Evolutionary conservation across 2,888 invertebrate species (phyloP).

Genomic region (Kuschelorhynchus macadamiae): DNA sequence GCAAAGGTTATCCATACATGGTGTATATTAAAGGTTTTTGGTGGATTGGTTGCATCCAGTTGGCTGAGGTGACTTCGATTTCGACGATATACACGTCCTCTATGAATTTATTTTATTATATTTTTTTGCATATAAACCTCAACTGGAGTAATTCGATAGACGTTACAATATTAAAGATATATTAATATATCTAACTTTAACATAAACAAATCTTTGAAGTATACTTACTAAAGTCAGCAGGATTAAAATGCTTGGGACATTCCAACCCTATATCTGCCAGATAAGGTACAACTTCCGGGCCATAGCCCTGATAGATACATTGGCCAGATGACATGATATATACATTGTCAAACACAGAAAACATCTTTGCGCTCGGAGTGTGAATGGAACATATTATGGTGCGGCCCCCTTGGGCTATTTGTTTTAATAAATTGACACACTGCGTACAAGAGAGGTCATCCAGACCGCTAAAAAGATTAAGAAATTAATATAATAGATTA

Average conservation of each 20-base stretch:
- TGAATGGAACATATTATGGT: constrained; percentile 96
- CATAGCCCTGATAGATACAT: constrained; percentile 90
- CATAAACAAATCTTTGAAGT: too few relatives aligned
- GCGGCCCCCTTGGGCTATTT: constrained; percentile 87
- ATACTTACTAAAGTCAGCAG: constrained; percentile 92
- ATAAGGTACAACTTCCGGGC: constrained; percentile 85
- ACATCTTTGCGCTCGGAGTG: constrained; percentile 94
- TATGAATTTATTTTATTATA: too few relatives aligned
- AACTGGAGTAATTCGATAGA: too few relatives aligned
- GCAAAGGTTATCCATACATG: too few relatives aligned
- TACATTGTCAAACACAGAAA: constrained; percentile 92
- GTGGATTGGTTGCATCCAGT: too few relatives aligned
- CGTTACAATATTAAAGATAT: too few relatives aligned
- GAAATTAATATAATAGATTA: too few relatives aligned
- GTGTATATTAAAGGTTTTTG: too few relatives aligned
- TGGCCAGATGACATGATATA: constrained; percentile 91
- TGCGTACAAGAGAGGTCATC: constrained; percentile 93
- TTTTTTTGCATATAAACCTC: too few relatives aligned
- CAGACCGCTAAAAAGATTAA: constrained; percentile 84
- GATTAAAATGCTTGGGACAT: constrained; percentile 95
- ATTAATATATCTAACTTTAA: too few relatives aligned
- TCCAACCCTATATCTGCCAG: constrained; percentile 81
- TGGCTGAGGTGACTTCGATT: too few relatives aligned
- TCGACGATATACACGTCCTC: too few relatives aligned
- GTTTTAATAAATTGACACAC: constrained; percentile 87